Evolutionary conservation across 1,140 invertebrate species (phyloP), one percentile per base, ranked within the genome.

Genomic region (Wiebesia pumilae): DNA sequence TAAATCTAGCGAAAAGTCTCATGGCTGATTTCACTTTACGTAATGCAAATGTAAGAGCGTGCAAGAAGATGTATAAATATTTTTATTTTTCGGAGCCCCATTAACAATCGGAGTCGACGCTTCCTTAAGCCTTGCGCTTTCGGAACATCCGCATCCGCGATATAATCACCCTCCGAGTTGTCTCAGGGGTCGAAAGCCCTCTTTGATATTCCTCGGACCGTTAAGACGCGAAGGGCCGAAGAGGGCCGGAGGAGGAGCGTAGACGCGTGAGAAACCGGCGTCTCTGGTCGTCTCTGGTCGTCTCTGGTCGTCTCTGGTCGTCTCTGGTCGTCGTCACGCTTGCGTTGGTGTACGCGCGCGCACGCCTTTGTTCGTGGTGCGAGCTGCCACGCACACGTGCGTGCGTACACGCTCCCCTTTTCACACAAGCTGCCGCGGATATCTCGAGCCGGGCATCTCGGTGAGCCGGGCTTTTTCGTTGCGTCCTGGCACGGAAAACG

Each of bases 261-360:
- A 83, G 81, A 79, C 81, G 85, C 81, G 85, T 83, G 85, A 87
- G 81, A 87, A 87, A 87, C 30, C 65, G 62, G 58, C 4, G 77
- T 58, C 58, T 69, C 24, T 24, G 30, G 54, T 24, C 58, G 71
- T 83, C 85, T n/a, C n/a, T n/a, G n/a, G n/a, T n/a, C n/a, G n/a
- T n/a, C n/a, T n/a, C n/a, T n/a, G n/a, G n/a, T n/a, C n/a, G n/a
- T n/a, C n/a, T n/a, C n/a, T n/a, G n/a, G n/a, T n/a, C 4, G 77
- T 58, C 58, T 69, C 24, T 24, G 30, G 54, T 24, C 58, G 71
- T 83, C 85, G 85, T 87, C 85, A 87, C 85, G 85, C 24, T 87
- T 73, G 85, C 81, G 73, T 87, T 79, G 38, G 81, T 69, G 51
- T 81, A 47, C 40, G 35, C 51, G 43, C 14, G n/a, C 43, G 43